Evolutionary conservation across 2,797 vertebrate genomes (phyloP).

Genomic region (Naso thynnoides): DNA sequence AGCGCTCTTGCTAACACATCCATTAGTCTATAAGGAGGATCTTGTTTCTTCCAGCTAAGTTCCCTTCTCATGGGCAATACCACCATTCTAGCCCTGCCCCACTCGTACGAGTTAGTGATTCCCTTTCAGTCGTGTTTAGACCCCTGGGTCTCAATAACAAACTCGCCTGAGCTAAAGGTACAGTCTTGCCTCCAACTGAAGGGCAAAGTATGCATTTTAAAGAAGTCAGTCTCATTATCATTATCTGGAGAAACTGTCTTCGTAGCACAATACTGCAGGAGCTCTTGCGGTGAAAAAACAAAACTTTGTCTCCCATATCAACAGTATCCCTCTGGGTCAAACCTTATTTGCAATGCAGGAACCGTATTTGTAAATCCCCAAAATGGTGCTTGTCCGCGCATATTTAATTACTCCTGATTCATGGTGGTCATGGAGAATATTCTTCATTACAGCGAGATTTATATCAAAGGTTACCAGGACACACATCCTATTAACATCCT

Average conservation of each 20-base stretch:
- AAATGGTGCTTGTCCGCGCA: constrained; percentile 69
- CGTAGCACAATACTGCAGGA: constrained; percentile 22
- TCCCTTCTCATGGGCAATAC: constrained; percentile 75
- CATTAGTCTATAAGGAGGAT: constrained; percentile 84
- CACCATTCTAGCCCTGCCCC: constrained; percentile 59
- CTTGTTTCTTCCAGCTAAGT: constrained; percentile 81
- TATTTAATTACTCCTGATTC: constrained; percentile 79
- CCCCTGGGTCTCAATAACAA: constrained; percentile 69
- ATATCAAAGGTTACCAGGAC: constrained; percentile 86
- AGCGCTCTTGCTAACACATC: constrained; percentile 77
- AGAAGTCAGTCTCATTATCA: constrained; percentile 59
- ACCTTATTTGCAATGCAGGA: constrained; percentile 59
- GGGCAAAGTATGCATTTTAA: constrained; percentile 70
- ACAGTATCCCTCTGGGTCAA: constrained; percentile 34
- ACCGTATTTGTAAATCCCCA: constrained; percentile 62
- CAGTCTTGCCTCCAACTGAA: constrained; percentile 60
- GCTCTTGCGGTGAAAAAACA: constrained; percentile 11
- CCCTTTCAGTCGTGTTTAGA: constrained; percentile 71
- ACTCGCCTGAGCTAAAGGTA: constrained; percentile 62
- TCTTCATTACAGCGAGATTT: constrained; percentile 78
- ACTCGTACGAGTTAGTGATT: constrained; percentile 70
- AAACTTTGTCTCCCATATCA: constrained; percentile 35
- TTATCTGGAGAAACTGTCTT: constrained; percentile 64
- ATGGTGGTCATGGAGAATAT: constrained; percentile 75
- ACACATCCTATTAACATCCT: constrained; percentile 81